phyloP scores from a whole-genome alignment of 2,888 invertebrate genomes.

The Lordiphosa fenestrarum region DNA sequence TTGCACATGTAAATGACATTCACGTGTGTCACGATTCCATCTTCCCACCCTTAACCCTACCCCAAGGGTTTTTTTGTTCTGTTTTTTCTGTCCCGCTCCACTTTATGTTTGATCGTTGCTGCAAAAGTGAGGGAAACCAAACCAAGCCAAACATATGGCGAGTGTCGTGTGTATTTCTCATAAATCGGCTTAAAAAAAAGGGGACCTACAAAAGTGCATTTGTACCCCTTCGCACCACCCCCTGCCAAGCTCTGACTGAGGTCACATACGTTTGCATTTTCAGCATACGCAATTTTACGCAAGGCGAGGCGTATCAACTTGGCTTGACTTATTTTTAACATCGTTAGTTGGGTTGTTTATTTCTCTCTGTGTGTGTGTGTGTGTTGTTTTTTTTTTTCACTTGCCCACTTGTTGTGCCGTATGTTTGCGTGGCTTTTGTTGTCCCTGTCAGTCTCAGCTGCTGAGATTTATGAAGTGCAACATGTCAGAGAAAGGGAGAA shows the following conservation, averaged over 20 bases:
- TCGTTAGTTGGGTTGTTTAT: slow-evolving; percentile 49
- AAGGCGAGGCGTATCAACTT: slow-evolving; percentile 36
- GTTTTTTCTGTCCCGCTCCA: slow-evolving; percentile 34
- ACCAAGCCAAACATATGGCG: slow-evolving; percentile 56
- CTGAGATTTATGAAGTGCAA: slow-evolving; percentile 70
- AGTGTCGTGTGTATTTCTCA: slow-evolving; percentile 60
- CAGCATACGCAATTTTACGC: slow-evolving; percentile 57
- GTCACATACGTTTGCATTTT: slow-evolving; percentile 53
- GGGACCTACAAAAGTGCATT: slow-evolving; percentile 42
- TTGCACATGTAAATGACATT: slow-evolving; percentile 74
- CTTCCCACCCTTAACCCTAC: slow-evolving; percentile 7
- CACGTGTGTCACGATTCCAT: slow-evolving; percentile 47
- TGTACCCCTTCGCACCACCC: no score
- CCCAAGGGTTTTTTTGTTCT: slow-evolving; percentile 12
- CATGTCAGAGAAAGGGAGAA: slow-evolving; percentile 34
- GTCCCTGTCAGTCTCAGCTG: slow-evolving; percentile 62
- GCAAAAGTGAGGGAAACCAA: neutral
- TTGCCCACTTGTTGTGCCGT: slow-evolving; percentile 63
- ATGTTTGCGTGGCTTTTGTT: slow-evolving; percentile 30
- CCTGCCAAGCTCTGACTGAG: slow-evolving; percentile 20
- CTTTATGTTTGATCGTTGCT: slow-evolving; percentile 47
- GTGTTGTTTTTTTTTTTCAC: slow-evolving; percentile 18
- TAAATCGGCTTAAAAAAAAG: slow-evolving; percentile 67
- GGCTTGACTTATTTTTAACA: slow-evolving; percentile 68
- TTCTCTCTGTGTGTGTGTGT: neutral